Evolutionary conservation across 2,888 invertebrate genomes (phyloP).

Genomic region (Esperia sulphurella): DNA sequence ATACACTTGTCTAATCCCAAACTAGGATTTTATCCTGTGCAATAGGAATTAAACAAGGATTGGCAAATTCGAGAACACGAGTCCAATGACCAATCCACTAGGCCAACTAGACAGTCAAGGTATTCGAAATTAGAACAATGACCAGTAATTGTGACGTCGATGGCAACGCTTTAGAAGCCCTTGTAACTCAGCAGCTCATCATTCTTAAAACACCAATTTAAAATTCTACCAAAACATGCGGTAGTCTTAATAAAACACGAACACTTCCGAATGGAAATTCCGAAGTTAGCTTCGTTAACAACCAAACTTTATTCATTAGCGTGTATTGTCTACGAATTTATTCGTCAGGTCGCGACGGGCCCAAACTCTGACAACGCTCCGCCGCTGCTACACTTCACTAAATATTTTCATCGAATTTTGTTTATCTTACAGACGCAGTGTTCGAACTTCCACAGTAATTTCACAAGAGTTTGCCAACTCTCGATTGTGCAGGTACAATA

Average conservation of each 20-base stretch:
- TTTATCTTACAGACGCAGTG: conserved; percentile 58
- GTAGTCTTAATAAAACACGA: conserved; percentile 47
- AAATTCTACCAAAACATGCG: conserved; percentile 39
- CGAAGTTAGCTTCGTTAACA: conserved; percentile 70
- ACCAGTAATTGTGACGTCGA: too few species aligned
- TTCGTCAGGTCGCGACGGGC: conserved; percentile 59
- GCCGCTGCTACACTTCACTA: conserved; percentile 43
- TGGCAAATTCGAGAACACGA: too few species aligned
- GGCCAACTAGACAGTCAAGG: too few species aligned
- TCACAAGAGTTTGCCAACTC: conserved; percentile 30
- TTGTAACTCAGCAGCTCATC: too few species aligned
- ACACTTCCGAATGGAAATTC: conserved; percentile 65
- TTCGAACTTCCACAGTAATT: conserved; percentile 48
- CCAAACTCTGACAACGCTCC: conserved; percentile 43
- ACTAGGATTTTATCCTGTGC: too few species aligned
- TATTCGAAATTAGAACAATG: too few species aligned
- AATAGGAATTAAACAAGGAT: too few species aligned
- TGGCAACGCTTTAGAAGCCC: too few species aligned
- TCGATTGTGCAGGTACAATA: conserved; percentile 3
- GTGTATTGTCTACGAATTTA: conserved; percentile 74
- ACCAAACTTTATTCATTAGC: conserved; percentile 75
- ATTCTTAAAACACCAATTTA: background rate
- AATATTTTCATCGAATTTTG: conserved; percentile 62
- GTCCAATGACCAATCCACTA: too few species aligned
- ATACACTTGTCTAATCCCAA: too few species aligned